Evolutionary conservation across 2,113 vertebrate species (phyloP).

Genomic region (Calidris pugnax): DNA sequence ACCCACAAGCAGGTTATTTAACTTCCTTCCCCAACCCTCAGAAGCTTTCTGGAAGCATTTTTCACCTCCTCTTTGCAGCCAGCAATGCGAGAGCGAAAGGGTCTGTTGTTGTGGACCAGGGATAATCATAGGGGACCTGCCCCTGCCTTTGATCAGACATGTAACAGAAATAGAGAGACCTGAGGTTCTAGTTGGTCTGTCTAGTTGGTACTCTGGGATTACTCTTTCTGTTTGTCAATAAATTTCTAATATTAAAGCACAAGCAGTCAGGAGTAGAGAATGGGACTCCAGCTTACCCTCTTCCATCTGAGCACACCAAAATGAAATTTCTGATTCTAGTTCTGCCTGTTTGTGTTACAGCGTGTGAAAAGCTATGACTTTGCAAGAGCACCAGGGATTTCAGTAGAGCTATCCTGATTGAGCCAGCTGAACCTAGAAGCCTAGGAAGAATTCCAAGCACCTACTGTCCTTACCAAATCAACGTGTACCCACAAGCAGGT

Average conservation of each 20-base stretch:
- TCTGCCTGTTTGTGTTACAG: neutral
- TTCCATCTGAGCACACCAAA: neutral
- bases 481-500: neutral
- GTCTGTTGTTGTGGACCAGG: neutral
- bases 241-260: neutral
- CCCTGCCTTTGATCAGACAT: neutral
- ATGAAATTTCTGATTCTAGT: neutral
- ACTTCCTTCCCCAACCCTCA: neutral
- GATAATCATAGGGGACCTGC: neutral
- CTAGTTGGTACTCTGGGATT: rapidly evolving
- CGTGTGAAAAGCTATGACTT: neutral
- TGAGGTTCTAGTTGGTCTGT: neutral
- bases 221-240: neutral
- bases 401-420: neutral
- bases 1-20: neutral
- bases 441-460: neutral
- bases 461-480: neutral
- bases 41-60: neutral
- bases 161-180: neutral
- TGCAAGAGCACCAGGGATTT: neutral
- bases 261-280: neutral
- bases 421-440: neutral
- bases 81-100: neutral
- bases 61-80: neutral
- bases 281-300: neutral